These are phyloP conservation scores for Limnephilus rhombicus DNA, from an alignment of 2,888 invertebrate species.

Conservation along the genomic window DNA sequence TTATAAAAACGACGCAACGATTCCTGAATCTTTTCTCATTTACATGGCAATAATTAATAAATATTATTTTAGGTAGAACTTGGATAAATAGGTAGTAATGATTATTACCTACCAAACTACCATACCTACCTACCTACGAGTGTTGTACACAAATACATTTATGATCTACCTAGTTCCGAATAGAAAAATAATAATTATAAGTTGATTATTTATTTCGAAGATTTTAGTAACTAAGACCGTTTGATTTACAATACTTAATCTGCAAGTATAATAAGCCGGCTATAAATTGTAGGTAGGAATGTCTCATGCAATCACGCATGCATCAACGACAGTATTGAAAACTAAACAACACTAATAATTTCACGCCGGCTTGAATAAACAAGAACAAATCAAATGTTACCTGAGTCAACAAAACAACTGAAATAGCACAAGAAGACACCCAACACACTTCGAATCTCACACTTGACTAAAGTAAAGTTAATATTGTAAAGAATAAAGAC, in stretches of 20 bases:
- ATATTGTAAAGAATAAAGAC: not conserved
- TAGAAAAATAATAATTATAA: not conserved
- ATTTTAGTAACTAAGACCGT: not conserved
- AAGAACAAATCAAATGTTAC: not conserved
- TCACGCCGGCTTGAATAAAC: not conserved
- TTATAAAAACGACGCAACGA: too few species aligned
- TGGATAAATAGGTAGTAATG: too few species aligned
- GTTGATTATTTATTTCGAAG: too few species aligned
- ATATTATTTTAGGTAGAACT: too few species aligned
- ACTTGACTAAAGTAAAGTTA: not conserved
- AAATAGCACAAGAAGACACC: not conserved
- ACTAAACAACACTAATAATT: not conserved
- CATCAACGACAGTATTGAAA: not conserved
- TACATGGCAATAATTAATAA: too few species aligned
- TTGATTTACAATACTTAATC: not conserved
- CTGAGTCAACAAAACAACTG: not conserved
- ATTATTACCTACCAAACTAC: too few species aligned
- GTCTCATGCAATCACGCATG: not conserved
- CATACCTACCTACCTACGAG: too few species aligned
- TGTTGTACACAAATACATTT: too few species aligned
- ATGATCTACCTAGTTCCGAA: not conserved
- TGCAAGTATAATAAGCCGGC: slow-evolving; percentile 20
- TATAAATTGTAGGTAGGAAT: not conserved
- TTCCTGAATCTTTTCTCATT: too few species aligned
- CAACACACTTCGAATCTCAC: not conserved